Evolutionary conservation across 2,113 vertebrate genomes (phyloP).

Genomic region (Sapajus apella): DNA sequence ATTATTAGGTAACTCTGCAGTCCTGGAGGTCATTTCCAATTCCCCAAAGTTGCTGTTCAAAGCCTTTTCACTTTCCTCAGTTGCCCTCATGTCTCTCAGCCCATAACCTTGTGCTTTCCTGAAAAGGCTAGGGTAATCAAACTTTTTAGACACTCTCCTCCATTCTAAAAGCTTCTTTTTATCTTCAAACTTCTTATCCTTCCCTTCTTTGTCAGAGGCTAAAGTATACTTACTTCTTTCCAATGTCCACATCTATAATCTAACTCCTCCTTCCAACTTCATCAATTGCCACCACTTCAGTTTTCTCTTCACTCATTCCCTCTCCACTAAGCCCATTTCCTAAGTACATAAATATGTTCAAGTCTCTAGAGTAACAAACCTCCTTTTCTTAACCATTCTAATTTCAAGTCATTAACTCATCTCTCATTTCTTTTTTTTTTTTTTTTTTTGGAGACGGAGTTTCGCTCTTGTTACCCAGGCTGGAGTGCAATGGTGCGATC

Average conservation of each 20-base stretch:
- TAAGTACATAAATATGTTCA: not conserved
- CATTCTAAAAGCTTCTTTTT: not conserved
- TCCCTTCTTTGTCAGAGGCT: not conserved
- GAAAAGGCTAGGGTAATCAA: not conserved
- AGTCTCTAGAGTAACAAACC: not conserved
- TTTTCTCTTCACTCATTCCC: not conserved
- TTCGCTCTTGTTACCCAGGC: too few species aligned
- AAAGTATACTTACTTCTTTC: not conserved
- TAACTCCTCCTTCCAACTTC: not conserved
- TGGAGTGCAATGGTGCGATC: too few species aligned
- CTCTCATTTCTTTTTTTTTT: not conserved
- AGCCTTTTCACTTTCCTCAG: not conserved
- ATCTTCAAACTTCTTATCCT: not conserved
- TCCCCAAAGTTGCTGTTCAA: not conserved
- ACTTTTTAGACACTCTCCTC: not conserved
- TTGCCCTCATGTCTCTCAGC: not conserved
- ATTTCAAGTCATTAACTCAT: not conserved
- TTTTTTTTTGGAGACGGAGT: too few species aligned
- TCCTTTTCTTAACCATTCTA: not conserved
- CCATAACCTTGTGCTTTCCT: not conserved
- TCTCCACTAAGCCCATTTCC: not conserved
- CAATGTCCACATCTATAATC: not conserved
- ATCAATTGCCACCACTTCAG: not conserved
- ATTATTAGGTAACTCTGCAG: not conserved
- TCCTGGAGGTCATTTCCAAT: not conserved